phyloP scores from a whole-genome alignment of 1,140 invertebrate genomes.

The Anoplolepis gracilipes region DNA sequence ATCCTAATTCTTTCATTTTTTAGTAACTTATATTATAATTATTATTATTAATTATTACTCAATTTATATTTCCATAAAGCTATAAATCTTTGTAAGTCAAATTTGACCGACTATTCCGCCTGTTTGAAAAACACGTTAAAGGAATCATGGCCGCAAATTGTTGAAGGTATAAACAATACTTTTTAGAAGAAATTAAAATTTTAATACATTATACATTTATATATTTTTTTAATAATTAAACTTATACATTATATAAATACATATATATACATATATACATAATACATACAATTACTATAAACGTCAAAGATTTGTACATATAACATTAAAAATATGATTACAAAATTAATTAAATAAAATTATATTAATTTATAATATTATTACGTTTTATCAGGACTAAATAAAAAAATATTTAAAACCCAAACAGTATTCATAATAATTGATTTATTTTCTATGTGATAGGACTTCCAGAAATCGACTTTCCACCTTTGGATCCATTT shows the following conservation, averaged over 20 bases:
- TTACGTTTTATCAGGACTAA: background rate
- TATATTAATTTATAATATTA: background rate
- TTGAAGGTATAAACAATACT: background rate
- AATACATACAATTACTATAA: background rate
- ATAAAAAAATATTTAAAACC: background rate
- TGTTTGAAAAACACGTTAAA: background rate
- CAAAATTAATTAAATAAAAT: background rate
- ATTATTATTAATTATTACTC: background rate
- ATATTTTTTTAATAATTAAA: constrained; percentile 8
- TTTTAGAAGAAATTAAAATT: background rate
- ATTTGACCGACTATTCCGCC: background rate
- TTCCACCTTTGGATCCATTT: constrained; percentile 6
- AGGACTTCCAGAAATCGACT: constrained; percentile 15
- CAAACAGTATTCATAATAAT: background rate
- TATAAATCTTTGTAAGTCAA: background rate
- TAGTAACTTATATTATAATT: too few species aligned
- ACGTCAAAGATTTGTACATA: too few species aligned
- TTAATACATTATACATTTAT: background rate
- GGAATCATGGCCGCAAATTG: background rate
- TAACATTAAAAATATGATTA: too few species aligned
- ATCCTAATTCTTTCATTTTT: too few species aligned
- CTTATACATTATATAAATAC: background rate
- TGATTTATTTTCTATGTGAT: background rate
- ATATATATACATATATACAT: too few species aligned
- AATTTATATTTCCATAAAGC: background rate